Evolutionary conservation across 2,113 vertebrate species (phyloP).

Genomic region (Indicator maculatus): DNA sequence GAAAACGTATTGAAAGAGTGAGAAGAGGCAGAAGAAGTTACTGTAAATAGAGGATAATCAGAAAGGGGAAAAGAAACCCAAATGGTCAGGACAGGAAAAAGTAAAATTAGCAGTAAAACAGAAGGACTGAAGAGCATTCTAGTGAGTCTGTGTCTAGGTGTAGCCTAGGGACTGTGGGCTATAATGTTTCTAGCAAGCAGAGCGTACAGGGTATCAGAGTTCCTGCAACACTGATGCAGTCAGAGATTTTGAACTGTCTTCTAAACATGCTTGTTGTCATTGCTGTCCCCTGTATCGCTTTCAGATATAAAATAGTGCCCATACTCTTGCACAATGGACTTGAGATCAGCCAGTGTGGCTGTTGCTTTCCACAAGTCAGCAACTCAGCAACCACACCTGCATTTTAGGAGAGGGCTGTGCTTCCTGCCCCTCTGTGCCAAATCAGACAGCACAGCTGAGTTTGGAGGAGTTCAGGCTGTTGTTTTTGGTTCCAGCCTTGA

Average conservation of each 20-base stretch:
- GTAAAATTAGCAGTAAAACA: not conserved
- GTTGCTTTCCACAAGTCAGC: not conserved
- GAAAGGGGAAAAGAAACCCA: not conserved
- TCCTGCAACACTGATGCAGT: not conserved
- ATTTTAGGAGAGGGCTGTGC: not conserved
- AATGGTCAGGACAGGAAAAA: not conserved
- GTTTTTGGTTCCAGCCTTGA: not conserved
- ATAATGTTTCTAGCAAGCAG: not conserved
- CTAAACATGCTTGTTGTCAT: not conserved
- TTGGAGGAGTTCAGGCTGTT: not conserved
- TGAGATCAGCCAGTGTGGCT: accelerated
- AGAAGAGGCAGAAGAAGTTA: not conserved
- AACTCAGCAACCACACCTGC: not conserved
- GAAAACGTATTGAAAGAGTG: not conserved
- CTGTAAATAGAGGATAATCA: not conserved
- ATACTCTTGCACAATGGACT: not conserved
- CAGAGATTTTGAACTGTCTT: not conserved
- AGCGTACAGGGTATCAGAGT: not conserved
- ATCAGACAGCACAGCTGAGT: not conserved
- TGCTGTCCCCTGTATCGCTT: not conserved
- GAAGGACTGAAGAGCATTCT: not conserved
- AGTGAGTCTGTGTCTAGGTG: not conserved
- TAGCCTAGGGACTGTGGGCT: not conserved
- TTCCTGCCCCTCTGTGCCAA: not conserved
- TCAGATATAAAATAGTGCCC: not conserved